Conservation (phyloP, 2,797 vertebrate genomes). For the Dendrocincla fuliginosa region DNA sequence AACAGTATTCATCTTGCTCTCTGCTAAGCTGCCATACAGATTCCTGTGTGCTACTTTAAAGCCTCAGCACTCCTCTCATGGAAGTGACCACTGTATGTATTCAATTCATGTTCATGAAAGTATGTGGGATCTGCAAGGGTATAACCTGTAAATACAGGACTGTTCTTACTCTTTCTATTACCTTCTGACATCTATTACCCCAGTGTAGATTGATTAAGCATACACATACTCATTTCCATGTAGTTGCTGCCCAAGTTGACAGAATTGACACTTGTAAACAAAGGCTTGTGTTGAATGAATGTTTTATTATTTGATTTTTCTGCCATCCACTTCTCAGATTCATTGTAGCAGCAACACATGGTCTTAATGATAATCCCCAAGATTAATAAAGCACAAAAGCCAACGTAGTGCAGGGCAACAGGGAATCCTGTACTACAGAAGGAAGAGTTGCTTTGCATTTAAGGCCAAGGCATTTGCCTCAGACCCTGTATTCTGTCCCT, state of each 20-base stretch:
- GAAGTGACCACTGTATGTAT: background rate
- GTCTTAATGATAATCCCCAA: constrained; percentile 27
- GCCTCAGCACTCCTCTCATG: background rate
- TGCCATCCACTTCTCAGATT: constrained; percentile 3
- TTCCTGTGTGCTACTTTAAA: background rate
- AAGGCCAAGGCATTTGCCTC: background rate
- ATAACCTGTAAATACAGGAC: background rate
- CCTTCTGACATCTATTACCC: background rate
- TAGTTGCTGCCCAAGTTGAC: background rate
- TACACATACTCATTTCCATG: background rate
- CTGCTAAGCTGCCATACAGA: background rate
- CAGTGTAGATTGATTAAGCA: background rate
- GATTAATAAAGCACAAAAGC: constrained; percentile 8
- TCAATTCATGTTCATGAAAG: background rate
- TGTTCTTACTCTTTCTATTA: background rate
- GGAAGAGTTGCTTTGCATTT: background rate
- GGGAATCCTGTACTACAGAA: background rate
- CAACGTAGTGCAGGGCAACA: background rate
- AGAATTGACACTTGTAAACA: constrained; percentile 20
- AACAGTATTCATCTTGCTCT: background rate
- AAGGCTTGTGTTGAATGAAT: background rate
- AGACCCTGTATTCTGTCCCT: background rate
- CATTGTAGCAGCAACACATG: constrained; percentile 32
- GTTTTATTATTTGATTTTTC: constrained; percentile 28
- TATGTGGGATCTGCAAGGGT: background rate